phyloP scores from a whole-genome alignment of 2,797 vertebrate genomes.

The Hafferia zeledoni region DNA sequence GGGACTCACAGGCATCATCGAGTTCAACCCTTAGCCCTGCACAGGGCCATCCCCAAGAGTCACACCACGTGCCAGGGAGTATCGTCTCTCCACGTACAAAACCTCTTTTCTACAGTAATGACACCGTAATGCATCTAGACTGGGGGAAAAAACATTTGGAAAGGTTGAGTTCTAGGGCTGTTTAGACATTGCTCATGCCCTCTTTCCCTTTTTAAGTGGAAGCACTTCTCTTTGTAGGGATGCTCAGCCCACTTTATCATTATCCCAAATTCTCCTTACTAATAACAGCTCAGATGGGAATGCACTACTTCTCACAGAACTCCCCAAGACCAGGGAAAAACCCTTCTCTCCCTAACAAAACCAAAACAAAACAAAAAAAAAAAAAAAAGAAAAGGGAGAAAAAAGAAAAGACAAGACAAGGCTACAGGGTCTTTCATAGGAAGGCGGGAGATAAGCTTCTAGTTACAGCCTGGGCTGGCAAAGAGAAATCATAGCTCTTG shows the following conservation, averaged over 20 bases:
- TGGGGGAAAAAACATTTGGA: not conserved
- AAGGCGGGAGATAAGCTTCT: not conserved
- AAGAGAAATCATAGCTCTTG: not conserved
- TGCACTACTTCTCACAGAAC: too few relatives aligned
- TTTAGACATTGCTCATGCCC: not conserved
- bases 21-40: not conserved
- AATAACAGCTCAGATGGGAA: not conserved
- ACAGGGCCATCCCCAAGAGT: not conserved
- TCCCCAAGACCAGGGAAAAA: not conserved
- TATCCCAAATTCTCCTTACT: not conserved
- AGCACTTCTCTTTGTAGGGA: not conserved
- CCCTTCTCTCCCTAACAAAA: not conserved
- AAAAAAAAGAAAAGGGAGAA: not conserved
- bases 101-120: not conserved
- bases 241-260: not conserved
- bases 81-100: not conserved
- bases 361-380: not conserved
- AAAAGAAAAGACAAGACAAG: not conserved
- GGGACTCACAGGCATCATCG: not conserved
- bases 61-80: not conserved
- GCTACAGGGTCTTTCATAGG: not conserved
- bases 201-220: not conserved
- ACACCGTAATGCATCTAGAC: not conserved
- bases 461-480: not conserved
- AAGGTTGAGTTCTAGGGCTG: not conserved